A percentile compares a stretch with the other conserved stretches of the same genome.
phyloP scores from a whole-genome alignment of 2,888 invertebrate species.

The Sabatieria punctata region DNA sequence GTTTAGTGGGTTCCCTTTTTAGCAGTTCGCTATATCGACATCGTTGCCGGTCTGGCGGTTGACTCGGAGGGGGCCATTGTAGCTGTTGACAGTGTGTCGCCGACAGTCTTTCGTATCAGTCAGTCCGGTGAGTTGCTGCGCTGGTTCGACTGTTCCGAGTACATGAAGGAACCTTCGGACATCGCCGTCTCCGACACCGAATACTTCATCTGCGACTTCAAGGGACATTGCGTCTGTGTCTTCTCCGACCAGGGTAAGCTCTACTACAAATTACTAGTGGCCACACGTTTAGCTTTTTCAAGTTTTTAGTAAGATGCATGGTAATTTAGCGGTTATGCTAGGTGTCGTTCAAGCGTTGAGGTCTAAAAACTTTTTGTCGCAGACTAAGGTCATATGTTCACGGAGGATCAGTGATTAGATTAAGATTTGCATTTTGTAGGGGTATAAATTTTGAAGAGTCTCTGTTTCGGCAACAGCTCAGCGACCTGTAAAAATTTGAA shows the following conservation, averaged over 20 bases:
- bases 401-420: too few relatives aligned
- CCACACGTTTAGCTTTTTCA: too few relatives aligned
- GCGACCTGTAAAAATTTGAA: too few relatives aligned
- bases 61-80: slow-evolving; percentile 50
- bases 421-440: too few relatives aligned
- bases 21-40: slow-evolving; percentile 39
- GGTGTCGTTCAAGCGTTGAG: too few relatives aligned
- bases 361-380: too few relatives aligned
- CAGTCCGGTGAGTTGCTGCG: slow-evolving; percentile 77
- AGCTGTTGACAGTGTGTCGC: slow-evolving; percentile 89
- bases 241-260: slow-evolving; percentile 6
- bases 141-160: slow-evolving; percentile 95
- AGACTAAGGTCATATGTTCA: too few relatives aligned
- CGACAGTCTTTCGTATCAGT: slow-evolving; percentile 80
- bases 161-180: slow-evolving; percentile 92
- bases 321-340: too few relatives aligned
- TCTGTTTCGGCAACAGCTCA: too few relatives aligned
- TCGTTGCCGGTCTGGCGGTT: slow-evolving; percentile 75
- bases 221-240: slow-evolving; percentile 45
- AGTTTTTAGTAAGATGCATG: too few relatives aligned
- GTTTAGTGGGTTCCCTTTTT: neutral
- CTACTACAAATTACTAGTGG: too few relatives aligned
- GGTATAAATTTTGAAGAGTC: too few relatives aligned
- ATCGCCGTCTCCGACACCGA: slow-evolving; percentile 82
- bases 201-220: slow-evolving; percentile 84